Base-by-base conservation (phyloP, 2,888 invertebrate genomes). In the Drosophila bunnanda region DNA sequence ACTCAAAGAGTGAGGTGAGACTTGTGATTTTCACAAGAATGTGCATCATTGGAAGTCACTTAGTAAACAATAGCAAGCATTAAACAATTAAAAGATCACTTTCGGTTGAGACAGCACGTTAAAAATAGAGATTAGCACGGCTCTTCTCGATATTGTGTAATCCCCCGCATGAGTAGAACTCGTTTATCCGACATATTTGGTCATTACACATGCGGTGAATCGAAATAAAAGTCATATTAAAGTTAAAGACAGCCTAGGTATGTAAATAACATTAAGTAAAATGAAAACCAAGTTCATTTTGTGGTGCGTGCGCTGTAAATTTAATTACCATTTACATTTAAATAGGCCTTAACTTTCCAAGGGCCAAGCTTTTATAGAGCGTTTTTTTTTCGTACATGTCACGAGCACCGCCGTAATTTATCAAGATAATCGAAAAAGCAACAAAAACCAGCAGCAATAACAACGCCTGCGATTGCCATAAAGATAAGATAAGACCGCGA, bases 341-440 rank as follows among this genome's bases (percentile, higher is more conserved):
- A 77, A 87, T 77, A 77, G 59, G 30, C 36, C 32, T 32, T 38
- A 53, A 70, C 34, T 58, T 52, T 54, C 30, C 65, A 66, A 66
- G 73, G 78, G 39, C 52, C 53, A 41, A 15, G 39, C 48, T 17
- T 28, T 43, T 56, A 59, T 80, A 70, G 56, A 58, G 59, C 57
- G 39, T 30, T 32, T 54, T 39, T 39, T 38, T 17, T 7, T n/a
- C 65, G 59, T 64, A 52, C 22, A 34, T 88, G 86, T 83, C 82
- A 83, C 82, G 82, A 83, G 82, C 73, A 5, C 50, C 9, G 48
- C 59, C 82, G 80, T 83, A 80, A 85, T 82, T 85, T 80, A 82
- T 88, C 88, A 83, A 88, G 88, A 88, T 88, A 88, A 83, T 83
- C 82, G 76, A 84, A 80, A 66, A 67, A 70, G 74, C 58, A 74